Evolutionary conservation across 1,140 invertebrate genomes (phyloP).

Genomic region (Neodiprion fabricii): DNA sequence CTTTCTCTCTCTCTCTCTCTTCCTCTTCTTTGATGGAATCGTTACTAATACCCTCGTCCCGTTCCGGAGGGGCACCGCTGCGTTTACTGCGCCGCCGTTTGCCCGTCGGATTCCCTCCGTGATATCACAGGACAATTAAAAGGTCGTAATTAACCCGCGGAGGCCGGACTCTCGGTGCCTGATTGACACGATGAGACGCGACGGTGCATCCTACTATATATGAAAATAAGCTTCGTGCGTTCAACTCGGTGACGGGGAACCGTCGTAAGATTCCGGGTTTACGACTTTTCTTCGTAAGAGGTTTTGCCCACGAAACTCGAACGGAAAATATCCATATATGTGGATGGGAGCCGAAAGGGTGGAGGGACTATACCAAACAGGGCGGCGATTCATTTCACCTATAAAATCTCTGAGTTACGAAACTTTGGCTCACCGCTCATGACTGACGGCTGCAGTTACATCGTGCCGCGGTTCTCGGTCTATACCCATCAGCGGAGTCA

Average conservation of each 20-base stretch:
- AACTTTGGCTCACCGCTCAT: too few species aligned
- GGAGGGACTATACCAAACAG: too few species aligned
- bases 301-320: too few species aligned
- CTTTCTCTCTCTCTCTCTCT: too few species aligned
- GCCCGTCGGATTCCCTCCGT: background rate
- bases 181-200: background rate
- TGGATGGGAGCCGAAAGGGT: too few species aligned
- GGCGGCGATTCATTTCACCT: background rate
- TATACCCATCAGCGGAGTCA: too few species aligned
- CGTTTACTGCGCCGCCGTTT: background rate
- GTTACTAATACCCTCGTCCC: background rate
- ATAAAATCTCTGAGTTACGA: background rate
- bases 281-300: background rate
- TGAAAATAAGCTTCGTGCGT: background rate
- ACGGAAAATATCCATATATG: too few species aligned
- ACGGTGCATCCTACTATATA: background rate
- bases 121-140: slow-evolving; percentile 1
- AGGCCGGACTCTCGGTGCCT: background rate
- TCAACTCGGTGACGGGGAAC: background rate
- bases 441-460: too few species aligned
- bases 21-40: background rate
- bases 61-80: background rate
- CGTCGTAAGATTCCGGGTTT: background rate
- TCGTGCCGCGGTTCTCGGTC: too few species aligned
- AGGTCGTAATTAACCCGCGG: background rate